A percentile compares a stretch with the other conserved stretches of the same genome.
phyloP scores from a whole-genome alignment of 2,113 vertebrate genomes.

The Scophthalmus maximus region DNA sequence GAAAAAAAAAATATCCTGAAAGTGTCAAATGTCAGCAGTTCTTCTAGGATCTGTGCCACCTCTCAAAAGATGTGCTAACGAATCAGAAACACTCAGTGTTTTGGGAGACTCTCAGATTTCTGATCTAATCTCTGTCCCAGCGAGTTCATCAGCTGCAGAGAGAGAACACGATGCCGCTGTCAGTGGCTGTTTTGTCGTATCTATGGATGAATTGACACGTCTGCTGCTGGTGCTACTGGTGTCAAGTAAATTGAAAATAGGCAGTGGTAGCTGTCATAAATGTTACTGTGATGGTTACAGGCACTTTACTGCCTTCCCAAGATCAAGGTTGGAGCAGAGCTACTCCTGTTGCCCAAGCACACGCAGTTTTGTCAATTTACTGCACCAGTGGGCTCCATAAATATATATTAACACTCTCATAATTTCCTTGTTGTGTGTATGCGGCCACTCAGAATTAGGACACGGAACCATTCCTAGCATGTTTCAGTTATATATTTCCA shows the following conservation, averaged over 20 bases:
- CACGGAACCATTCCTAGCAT: background rate
- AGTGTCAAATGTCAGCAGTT: no score
- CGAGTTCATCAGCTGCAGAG: constrained; percentile 21
- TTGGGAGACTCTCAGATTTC: no score
- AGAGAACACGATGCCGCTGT: constrained; percentile 10
- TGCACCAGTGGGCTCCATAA: constrained; percentile 8
- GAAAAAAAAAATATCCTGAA: no score
- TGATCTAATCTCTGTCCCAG: background rate
- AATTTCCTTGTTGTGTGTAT: background rate
- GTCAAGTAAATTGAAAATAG: constrained; percentile 53
- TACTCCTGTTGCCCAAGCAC: constrained; percentile 22
- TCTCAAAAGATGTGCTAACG: no score
- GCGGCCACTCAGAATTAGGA: constrained; percentile 14
- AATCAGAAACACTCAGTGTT: no score
- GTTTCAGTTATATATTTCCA: constrained; percentile 14
- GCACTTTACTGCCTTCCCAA: constrained; percentile 39
- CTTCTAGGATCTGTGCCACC: no score
- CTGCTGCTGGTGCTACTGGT: constrained; percentile 39
- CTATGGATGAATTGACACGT: constrained; percentile 44
- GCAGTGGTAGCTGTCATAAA: constrained; percentile 49
- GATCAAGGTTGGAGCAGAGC: constrained; percentile 38
- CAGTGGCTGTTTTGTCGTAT: constrained; percentile 17
- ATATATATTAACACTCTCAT: constrained; percentile 24
- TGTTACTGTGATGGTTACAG: constrained; percentile 44
- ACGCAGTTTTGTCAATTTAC: constrained; percentile 33